Conservation (phyloP, 1,140 invertebrate species). For the Scaptomyza montana region DNA sequence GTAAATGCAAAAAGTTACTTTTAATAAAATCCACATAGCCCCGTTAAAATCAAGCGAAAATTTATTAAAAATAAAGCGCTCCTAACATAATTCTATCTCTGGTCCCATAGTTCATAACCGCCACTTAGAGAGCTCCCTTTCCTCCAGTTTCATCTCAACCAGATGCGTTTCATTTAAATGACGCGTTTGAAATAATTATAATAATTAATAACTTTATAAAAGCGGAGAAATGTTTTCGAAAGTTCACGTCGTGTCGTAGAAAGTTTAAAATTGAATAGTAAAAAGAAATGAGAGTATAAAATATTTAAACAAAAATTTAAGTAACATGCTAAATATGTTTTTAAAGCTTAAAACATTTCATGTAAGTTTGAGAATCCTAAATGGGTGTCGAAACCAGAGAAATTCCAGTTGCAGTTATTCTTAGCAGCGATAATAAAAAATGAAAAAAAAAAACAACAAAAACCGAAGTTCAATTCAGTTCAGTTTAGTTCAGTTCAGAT, state of each 20-base stretch:
- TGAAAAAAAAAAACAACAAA: constrained; percentile 37
- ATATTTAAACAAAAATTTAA: constrained; percentile 21
- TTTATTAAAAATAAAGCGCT: constrained; percentile 21
- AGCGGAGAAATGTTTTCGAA: constrained; percentile 58
- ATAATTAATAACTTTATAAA: constrained; percentile 39
- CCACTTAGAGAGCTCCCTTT: constrained; percentile 15
- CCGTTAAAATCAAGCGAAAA: constrained; percentile 17
- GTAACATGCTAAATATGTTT: constrained; percentile 49
- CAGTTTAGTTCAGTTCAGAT: constrained; percentile 30
- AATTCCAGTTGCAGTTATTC: constrained; percentile 80
- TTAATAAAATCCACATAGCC: constrained; percentile 34
- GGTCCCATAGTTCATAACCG: constrained; percentile 29
- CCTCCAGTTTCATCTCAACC: constrained; percentile 33
- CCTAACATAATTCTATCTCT: constrained; percentile 29
- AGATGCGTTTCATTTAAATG: constrained; percentile 41
- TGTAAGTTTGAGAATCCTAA: constrained; percentile 16
- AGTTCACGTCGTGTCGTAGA: constrained; percentile 69
- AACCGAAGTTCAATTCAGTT: constrained; percentile 37
- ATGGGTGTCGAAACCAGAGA: constrained; percentile 52
- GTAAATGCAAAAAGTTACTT: constrained; percentile 63
- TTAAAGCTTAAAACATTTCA: constrained; percentile 56
- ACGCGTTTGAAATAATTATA: constrained; percentile 49
- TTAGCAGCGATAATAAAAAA: constrained; percentile 71
- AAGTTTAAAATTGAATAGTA: constrained; percentile 73
- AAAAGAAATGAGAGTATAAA: constrained; percentile 40